phyloP scores from a whole-genome alignment of 2,888 invertebrate genomes.

The Luperina testacea region DNA sequence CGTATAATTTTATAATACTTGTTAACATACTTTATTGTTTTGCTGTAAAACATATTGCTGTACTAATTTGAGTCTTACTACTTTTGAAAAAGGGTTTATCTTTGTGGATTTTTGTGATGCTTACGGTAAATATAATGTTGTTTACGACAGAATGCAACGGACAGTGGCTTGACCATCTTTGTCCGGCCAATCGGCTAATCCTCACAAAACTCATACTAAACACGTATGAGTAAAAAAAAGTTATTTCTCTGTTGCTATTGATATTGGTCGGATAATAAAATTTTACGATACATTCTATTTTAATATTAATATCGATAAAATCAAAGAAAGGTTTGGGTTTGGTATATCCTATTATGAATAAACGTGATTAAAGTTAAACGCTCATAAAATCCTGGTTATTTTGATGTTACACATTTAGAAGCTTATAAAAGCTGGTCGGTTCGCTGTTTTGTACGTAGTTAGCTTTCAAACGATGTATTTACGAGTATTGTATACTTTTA shows the following conservation, averaged over 20 bases:
- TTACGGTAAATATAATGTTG: conserved; percentile 58
- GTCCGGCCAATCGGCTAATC: conserved; percentile 78
- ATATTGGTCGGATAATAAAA: conserved; percentile 76
- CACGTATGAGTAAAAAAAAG: conserved; percentile 74
- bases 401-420: conserved; percentile 66
- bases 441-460: conserved; percentile 66
- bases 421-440: conserved; percentile 70
- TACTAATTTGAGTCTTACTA: conserved; percentile 58
- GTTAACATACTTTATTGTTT: conserved; percentile 70
- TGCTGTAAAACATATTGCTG: conserved; percentile 26
- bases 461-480: conserved; percentile 61
- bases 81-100: conserved; percentile 6
- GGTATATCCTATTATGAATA: conserved; percentile 70
- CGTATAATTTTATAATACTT: conserved; percentile 84
- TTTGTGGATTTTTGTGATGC: not conserved
- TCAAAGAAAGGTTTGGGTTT: conserved; percentile 73
- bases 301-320: conserved; percentile 80
- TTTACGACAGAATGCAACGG: conserved; percentile 60
- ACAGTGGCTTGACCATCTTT: conserved; percentile 73
- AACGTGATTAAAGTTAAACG: conserved; percentile 77
- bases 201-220: conserved; percentile 70
- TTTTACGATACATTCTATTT: conserved; percentile 80
- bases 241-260: conserved; percentile 61
- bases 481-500: conserved; percentile 64
- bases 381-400: conserved; percentile 72